phyloP scores from a whole-genome alignment of 2,797 vertebrate genomes.

The Characodon lateralis region DNA sequence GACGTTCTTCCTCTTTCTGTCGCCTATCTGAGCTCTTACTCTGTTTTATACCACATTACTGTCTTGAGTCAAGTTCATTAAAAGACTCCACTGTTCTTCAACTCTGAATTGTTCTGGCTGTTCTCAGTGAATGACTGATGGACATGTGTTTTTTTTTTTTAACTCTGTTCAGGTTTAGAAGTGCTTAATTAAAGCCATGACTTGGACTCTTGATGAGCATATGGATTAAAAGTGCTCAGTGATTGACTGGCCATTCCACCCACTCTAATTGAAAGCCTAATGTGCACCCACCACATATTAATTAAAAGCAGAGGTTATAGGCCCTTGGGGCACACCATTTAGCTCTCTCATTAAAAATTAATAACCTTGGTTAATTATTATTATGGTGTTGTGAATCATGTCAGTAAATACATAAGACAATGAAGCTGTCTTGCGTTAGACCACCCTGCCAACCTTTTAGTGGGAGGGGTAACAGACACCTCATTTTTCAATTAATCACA shows the following conservation, averaged over 20 bases:
- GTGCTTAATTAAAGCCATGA: conserved; percentile 82
- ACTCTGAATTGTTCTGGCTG: conserved; percentile 56
- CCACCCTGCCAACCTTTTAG: conserved; percentile 11
- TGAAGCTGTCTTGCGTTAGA: conserved; percentile 40
- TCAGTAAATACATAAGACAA: conserved; percentile 80
- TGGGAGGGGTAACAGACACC: conserved; percentile 27
- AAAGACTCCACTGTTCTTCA: conserved; percentile 60
- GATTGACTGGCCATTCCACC: conserved; percentile 78
- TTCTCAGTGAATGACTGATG: conserved; percentile 67
- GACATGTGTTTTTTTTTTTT: conserved; percentile 54
- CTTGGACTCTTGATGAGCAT: conserved; percentile 79
- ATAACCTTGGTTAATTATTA: conserved; percentile 85
- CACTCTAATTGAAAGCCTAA: conserved; percentile 84
- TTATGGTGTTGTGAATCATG: conserved; percentile 78
- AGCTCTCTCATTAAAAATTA: conserved; percentile 85
- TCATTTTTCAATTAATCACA: conserved; percentile 52
- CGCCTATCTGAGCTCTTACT: conserved; percentile 38
- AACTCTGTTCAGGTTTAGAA: conserved; percentile 63
- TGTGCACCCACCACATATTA: conserved; percentile 82
- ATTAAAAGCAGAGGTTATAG: conserved; percentile 84
- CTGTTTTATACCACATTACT: conserved; percentile 51
- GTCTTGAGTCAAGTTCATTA: conserved; percentile 75
- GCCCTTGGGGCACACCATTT: conserved; percentile 80
- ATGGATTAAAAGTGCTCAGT: conserved; percentile 82
- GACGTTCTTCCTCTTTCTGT: conserved; percentile 42